phyloP scores from a whole-genome alignment of 1,140 invertebrate genomes.

The Scaptodrosophila lebanonensis region DNA sequence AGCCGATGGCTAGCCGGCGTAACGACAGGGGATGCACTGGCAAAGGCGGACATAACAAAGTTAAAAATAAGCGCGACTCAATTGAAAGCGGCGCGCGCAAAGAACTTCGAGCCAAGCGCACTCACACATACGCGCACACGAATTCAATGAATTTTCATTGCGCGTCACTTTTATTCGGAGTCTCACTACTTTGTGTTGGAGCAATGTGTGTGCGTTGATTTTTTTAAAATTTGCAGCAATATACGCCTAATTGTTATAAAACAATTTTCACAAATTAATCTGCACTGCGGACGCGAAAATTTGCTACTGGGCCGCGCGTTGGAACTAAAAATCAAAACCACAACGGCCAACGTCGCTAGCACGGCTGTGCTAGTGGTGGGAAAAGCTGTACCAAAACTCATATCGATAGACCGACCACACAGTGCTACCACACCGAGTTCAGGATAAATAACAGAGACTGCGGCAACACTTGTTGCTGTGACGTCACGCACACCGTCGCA shows the following conservation, averaged over 20 bases:
- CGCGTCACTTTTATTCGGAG: constrained; percentile 34
- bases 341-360: constrained; percentile 49
- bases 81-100: constrained; percentile 58
- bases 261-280: constrained; percentile 19
- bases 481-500: constrained; percentile 39
- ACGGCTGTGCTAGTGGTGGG: constrained; percentile 33
- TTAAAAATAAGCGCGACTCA: too few relatives aligned
- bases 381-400: background rate
- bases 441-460: constrained; percentile 4
- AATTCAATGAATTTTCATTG: constrained; percentile 8
- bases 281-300: constrained; percentile 28
- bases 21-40: too few relatives aligned
- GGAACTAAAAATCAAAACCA: constrained; percentile 48
- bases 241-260: constrained; percentile 29
- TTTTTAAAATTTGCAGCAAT: constrained; percentile 16
- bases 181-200: too few relatives aligned
- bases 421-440: constrained; percentile 32
- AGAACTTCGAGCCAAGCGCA: constrained; percentile 24
- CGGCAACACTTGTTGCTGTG: constrained; percentile 59
- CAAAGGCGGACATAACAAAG: too few relatives aligned
- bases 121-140: constrained; percentile 6
- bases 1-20: too few relatives aligned
- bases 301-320: constrained; percentile 39
- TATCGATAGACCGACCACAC: constrained; percentile 11
- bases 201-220: too few relatives aligned